These are phyloP conservation scores for Rhagonycha lutea DNA, from an alignment of 2,888 invertebrate genomes.

Conservation along the genomic window DNA sequence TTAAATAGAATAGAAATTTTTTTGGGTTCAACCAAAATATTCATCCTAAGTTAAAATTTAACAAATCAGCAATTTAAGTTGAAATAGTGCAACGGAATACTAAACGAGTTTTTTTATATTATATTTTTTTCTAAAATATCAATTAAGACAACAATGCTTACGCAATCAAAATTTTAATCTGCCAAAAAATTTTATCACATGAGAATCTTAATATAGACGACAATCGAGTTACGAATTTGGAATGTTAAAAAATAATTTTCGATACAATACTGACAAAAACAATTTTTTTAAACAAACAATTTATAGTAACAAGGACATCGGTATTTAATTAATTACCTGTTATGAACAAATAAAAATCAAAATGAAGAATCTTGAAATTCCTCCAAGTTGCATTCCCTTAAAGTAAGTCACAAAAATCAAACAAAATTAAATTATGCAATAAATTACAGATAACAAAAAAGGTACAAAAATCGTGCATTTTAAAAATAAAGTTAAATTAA, in stretches of 20 bases:
- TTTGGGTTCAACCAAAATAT: not conserved
- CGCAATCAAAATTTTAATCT: conserved; percentile 2
- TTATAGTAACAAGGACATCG: not conserved
- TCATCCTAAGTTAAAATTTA: no score
- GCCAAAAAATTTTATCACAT: conserved; percentile 3
- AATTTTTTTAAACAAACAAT: not conserved
- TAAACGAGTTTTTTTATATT: not conserved
- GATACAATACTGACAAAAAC: not conserved
- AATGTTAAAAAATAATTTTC: not conserved
- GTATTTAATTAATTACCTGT: not conserved
- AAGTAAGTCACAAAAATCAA: not conserved
- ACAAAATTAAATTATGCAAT: not conserved
- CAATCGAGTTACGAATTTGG: not conserved
- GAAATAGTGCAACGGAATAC: not conserved
- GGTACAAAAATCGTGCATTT: conserved; percentile 1
- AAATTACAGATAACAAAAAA: not conserved
- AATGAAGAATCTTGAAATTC: not conserved
- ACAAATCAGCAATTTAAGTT: not conserved
- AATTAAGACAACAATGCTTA: not conserved
- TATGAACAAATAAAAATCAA: not conserved
- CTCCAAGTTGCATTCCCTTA: conserved; percentile 1
- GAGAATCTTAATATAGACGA: conserved; percentile 5
- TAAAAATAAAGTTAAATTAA: not conserved
- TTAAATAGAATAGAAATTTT: not conserved
- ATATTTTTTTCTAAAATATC: not conserved